These are phyloP conservation scores for Torymus auratus DNA, from an alignment of 2,888 invertebrate genomes.

Conservation along the genomic window DNA sequence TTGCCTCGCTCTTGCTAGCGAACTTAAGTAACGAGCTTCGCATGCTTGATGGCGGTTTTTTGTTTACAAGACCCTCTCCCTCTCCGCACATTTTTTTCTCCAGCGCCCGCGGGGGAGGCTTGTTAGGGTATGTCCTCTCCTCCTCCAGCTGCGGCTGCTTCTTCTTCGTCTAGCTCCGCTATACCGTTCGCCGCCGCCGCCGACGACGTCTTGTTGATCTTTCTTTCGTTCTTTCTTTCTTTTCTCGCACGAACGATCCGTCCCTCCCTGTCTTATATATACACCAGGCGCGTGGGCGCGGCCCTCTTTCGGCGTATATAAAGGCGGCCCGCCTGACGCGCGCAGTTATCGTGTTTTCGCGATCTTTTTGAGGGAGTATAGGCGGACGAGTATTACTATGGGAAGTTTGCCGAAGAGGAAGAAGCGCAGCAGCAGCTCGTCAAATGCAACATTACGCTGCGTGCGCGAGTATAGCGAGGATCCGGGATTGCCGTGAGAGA, in stretches of 20 bases:
- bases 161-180: background rate
- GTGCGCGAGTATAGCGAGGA: background rate
- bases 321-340: background rate
- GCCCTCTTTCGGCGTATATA: too few relatives aligned
- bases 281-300: too few relatives aligned
- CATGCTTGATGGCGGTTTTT: constrained; percentile 62
- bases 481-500: constrained; percentile 15
- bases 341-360: constrained; percentile 27
- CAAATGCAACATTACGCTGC: constrained; percentile 19
- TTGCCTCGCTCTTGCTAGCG: constrained; percentile 36
- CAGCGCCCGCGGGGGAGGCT: constrained; percentile 37
- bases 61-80: constrained; percentile 58
- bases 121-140: constrained; percentile 41
- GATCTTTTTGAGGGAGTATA: background rate
- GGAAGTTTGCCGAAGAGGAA: constrained; percentile 30
- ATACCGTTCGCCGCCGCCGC: too few relatives aligned
- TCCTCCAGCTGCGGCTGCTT: background rate
- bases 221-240: constrained; percentile 38
- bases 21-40: constrained; percentile 63
- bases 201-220: constrained; percentile 41
- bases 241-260: constrained; percentile 35
- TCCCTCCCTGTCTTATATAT: background rate
- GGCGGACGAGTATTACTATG: constrained; percentile 24
- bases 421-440: constrained; percentile 39
- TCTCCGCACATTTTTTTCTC: constrained; percentile 32